Evolutionary conservation across 2,113 vertebrate genomes (phyloP).

Genomic region (Crotalus viridis): DNA sequence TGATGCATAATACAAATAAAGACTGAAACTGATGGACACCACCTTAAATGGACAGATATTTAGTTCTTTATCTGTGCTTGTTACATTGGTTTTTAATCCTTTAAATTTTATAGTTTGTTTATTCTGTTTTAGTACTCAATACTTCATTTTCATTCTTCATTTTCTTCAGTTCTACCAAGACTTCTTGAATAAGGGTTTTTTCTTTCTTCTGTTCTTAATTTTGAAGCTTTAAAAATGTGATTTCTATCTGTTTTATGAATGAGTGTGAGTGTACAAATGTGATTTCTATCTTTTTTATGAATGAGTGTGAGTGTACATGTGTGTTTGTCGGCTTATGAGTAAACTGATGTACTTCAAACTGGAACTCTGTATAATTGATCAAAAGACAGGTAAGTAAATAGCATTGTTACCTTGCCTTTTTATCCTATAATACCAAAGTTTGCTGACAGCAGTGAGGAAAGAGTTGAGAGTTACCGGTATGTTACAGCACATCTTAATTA

Average conservation of each 20-base stretch:
- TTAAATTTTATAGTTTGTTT: not conserved
- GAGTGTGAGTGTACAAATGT: not conserved
- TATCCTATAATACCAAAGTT: rapidly evolving
- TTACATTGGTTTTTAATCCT: conserved; percentile 1
- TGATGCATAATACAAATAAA: conserved; percentile 64
- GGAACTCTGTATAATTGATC: not conserved
- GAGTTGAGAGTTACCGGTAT: not conserved
- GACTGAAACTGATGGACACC: conserved; percentile 50
- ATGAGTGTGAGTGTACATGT: not conserved
- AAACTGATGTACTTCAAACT: not conserved
- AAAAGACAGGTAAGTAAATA: conserved; percentile 52
- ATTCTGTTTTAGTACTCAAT: not conserved
- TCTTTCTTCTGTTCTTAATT: not conserved
- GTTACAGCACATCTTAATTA: rapidly evolving
- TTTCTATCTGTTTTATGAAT: rapidly evolving
- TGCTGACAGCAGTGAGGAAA: rapidly evolving
- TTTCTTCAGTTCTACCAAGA: not conserved
- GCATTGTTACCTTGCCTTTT: not conserved
- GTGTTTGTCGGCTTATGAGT: not conserved
- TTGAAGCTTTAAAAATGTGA: not conserved
- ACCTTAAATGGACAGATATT: conserved; percentile 63
- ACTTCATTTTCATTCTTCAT: not conserved
- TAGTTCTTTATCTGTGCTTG: conserved; percentile 25
- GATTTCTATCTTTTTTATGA: rapidly evolving
- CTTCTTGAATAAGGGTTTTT: not conserved